Evolutionary conservation across 1,140 invertebrate genomes (phyloP).

Genomic region (Steinernema khuongi): DNA sequence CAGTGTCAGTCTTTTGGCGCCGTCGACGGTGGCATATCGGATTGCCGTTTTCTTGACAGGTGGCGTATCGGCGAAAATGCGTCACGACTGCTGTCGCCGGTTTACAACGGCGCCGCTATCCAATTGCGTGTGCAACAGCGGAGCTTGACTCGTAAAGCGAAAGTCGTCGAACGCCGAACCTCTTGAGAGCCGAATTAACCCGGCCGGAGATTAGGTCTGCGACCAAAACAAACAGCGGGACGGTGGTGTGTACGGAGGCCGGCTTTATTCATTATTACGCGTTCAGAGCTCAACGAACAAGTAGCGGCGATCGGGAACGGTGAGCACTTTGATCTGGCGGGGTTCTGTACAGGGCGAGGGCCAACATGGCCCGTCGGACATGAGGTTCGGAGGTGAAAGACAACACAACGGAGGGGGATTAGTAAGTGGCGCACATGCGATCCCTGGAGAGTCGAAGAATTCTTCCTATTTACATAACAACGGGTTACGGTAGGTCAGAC

Average conservation of each 20-base stretch:
- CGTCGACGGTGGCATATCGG: neutral
- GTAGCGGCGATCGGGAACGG: neutral
- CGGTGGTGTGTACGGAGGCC: neutral
- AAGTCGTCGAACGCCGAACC: neutral
- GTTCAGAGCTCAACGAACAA: neutral
- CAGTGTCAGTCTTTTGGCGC: no score
- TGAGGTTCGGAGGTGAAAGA: neutral
- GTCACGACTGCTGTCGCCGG: neutral
- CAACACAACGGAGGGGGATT: neutral
- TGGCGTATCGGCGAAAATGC: neutral
- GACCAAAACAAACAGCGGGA: neutral
- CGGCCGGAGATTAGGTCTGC: neutral
- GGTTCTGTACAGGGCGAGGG: neutral
- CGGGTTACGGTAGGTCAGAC: neutral
- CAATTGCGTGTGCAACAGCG: neutral
- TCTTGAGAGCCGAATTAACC: neutral
- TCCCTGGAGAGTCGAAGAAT: neutral
- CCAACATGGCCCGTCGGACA: neutral
- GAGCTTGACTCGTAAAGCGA: neutral
- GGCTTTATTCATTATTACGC: slow-evolving; percentile 17
- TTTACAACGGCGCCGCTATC: slow-evolving; percentile 4
- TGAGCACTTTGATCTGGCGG: slow-evolving; percentile 1
- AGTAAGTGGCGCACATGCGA: no score
- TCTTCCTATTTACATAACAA: neutral
- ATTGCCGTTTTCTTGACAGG: slow-evolving; percentile 11